A percentile compares a stretch with the other conserved stretches of the same genome.
Conservation (phyloP, 2,797 vertebrate species). For the Todus mexicanus region DNA sequence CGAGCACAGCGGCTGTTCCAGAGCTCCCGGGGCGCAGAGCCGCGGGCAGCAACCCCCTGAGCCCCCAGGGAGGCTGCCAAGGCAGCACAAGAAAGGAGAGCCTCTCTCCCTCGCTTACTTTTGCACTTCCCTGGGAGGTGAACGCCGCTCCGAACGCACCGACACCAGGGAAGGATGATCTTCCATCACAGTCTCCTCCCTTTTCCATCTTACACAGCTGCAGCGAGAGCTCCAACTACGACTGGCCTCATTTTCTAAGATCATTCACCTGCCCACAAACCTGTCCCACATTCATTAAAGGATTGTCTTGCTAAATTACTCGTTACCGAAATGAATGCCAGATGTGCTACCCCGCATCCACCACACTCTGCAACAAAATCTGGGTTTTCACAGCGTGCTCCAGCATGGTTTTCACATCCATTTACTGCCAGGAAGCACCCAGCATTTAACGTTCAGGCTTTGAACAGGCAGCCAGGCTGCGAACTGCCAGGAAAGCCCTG, state of each 20-base stretch:
- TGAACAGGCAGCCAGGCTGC: background rate
- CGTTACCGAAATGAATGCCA: background rate
- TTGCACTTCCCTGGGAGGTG: background rate
- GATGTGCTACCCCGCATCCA: background rate
- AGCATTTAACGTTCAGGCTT: background rate
- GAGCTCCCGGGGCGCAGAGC: background rate
- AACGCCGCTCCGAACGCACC: background rate
- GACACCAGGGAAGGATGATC: background rate
- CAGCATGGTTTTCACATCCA: background rate
- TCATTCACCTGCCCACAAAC: background rate
- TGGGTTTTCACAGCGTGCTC: background rate
- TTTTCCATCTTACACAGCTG: background rate
- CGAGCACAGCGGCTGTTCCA: accelerated
- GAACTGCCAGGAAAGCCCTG: background rate
- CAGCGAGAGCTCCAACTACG: background rate
- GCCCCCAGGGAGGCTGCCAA: too few species aligned
- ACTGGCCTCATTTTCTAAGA: background rate
- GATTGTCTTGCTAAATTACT: background rate
- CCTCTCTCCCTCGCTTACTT: background rate
- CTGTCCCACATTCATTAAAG: background rate
- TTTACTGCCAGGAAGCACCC: background rate
- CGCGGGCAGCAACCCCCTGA: too few species aligned
- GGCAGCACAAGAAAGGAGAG: background rate
- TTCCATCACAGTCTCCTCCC: background rate
- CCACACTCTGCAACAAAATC: background rate